These are phyloP conservation scores for Ericerus pela DNA, from an alignment of 1,140 invertebrate species.

Conservation along the genomic window DNA sequence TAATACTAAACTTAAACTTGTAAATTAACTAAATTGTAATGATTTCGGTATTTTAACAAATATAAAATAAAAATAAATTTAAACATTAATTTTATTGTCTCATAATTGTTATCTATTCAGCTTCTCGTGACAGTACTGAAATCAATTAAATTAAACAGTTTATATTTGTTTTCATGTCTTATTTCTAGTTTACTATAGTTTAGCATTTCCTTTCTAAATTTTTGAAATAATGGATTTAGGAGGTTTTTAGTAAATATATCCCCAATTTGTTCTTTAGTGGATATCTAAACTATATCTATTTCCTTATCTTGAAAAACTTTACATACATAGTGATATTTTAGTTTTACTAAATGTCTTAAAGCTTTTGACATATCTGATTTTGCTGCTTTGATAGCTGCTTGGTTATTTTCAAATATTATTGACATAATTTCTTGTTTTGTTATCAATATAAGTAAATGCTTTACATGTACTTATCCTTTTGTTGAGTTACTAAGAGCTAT, in stretches of 20 bases:
- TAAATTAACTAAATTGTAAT: no score
- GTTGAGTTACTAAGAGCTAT: conserved; percentile 12
- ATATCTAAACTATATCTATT: conserved; percentile 15
- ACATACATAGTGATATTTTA: conserved; percentile 18
- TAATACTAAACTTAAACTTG: no score
- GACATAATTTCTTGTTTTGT: background rate
- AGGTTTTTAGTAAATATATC: conserved; percentile 19
- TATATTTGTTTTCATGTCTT: no score
- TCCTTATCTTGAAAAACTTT: conserved; percentile 16
- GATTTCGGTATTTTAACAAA: no score
- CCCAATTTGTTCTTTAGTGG: conserved; percentile 15
- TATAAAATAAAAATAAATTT: no score
- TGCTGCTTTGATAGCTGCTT: conserved; percentile 13
- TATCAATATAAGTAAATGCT: conserved; percentile 15
- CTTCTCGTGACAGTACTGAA: no score
- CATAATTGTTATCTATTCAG: no score
- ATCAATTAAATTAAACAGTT: no score
- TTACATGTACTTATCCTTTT: conserved; percentile 20
- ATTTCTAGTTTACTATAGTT: background rate
- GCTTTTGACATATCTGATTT: conserved; percentile 16
- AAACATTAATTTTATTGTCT: no score
- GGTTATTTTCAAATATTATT: conserved; percentile 23
- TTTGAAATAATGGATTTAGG: background rate
- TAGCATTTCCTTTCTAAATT: background rate
- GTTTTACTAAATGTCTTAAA: conserved; percentile 15